Evolutionary conservation across 2,113 vertebrate genomes (phyloP).

Genomic region (Oriolus oriolus): DNA sequence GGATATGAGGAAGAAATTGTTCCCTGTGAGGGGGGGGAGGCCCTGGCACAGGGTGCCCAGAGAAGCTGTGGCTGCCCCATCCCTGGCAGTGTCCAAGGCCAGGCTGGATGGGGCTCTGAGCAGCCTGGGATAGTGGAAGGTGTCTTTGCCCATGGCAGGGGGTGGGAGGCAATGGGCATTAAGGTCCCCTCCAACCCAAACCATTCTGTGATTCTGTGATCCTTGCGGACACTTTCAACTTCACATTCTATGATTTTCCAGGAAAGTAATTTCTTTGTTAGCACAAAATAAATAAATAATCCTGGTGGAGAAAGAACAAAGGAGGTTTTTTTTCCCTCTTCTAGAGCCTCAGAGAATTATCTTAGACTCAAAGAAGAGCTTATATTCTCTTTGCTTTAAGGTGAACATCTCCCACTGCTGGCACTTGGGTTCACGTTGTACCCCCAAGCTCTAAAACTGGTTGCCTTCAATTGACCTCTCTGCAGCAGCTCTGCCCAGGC

Average conservation of each 20-base stretch:
- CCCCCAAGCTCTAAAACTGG: neutral
- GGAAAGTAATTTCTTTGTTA: neutral
- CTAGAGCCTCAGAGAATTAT: neutral
- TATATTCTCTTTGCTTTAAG: neutral
- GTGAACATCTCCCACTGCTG: neutral
- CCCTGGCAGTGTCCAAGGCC: rapidly evolving
- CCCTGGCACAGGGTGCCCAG: neutral
- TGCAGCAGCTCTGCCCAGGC: neutral
- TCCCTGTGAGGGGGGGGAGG: rapidly evolving
- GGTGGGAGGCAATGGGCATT: neutral
- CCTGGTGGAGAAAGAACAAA: neutral
- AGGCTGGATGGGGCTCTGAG: neutral
- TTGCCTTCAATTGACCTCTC: neutral
- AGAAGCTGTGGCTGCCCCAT: neutral
- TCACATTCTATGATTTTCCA: neutral
- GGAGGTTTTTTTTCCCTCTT: rapidly evolving
- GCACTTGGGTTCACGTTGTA: neutral
- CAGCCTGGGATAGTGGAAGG: rapidly evolving
- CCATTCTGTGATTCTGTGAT: neutral
- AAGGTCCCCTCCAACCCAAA: neutral
- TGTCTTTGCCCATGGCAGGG: neutral
- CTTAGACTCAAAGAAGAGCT: neutral
- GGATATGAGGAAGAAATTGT: neutral
- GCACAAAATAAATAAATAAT: neutral
- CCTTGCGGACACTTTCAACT: neutral